Base-by-base conservation (phyloP, 2,888 invertebrate species). In the Dinocampus coccinellae region DNA sequence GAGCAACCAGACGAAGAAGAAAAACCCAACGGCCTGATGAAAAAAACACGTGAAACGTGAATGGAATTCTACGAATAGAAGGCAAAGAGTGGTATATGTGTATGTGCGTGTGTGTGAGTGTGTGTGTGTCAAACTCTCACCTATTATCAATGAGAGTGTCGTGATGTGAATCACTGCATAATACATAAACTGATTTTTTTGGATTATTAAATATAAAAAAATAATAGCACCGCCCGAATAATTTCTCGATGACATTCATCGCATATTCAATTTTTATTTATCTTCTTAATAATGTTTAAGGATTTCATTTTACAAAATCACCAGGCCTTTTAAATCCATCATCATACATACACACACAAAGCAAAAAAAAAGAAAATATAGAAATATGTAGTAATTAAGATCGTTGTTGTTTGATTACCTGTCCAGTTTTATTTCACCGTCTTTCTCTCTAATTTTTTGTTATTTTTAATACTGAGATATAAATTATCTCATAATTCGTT, bases 181-280 rank as follows among this genome's bases (percentile, higher is more conserved):
- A 20, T 16, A 7, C 16, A 20, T 10, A 20, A 47, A 13, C 3
- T 11, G 24, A 42, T 11, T 42, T 10, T 29, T 29, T 29, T 7
- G 47, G 16, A 47, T 47, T 16, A 2, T 20, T n/a, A 7, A 9
- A 47, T 6, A 16, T 16, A 20, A 6, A 20, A 7, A 36, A 47
- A 47, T 47, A 6, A 16, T 47, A 7, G 3, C 1, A 16, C 16
- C 16, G 9, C 47, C 0, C 3, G 3, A 3, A 16, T 4, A 7
- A 47, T 47, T 16, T 16, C 16, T 47, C 47, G 16, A 20, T 20
- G 16, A 64, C n/a, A 52, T 60, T 57, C 26, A 55, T 69, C 20
- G 60, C 66, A 70, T 58, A 65, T 58, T 63, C 29, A 70, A 65
- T 70, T 66, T 70, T 70, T 65, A 70, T 70, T 70, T 22, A n/a